Conservation (phyloP, 2,113 vertebrate species). For the Eclectus roratus region DNA sequence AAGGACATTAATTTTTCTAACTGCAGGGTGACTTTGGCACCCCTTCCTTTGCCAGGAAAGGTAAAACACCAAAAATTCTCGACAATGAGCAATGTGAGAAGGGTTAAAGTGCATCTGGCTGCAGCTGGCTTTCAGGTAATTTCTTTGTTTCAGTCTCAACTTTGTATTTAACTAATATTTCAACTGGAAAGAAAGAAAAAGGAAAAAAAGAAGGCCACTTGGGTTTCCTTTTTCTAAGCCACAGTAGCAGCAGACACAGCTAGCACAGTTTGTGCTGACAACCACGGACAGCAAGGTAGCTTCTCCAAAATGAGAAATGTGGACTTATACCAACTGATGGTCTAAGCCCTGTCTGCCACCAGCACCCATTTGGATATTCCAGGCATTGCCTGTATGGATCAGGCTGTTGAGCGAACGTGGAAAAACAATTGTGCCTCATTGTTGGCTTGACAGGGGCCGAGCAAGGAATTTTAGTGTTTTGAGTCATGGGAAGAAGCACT, state of each 20-base stretch:
- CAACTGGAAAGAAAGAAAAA: neutral
- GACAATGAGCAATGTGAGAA: neutral
- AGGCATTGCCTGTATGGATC: neutral
- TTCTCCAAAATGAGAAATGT: neutral
- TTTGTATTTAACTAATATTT: neutral
- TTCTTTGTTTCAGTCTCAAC: neutral
- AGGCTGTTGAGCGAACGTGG: neutral
- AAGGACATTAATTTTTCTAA: neutral
- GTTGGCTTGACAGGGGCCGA: neutral
- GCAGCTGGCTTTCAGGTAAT: neutral
- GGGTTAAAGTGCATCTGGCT: neutral
- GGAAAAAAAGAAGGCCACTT: no score
- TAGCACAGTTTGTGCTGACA: neutral
- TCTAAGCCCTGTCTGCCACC: neutral
- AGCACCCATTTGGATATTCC: neutral
- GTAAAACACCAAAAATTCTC: neutral
- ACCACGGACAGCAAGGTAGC: no score
- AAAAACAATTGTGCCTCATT: neutral
- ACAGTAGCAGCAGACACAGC: no score
- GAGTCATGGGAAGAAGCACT: neutral
- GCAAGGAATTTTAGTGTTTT: neutral
- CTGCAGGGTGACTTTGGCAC: neutral
- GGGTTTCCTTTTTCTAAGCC: neutral
- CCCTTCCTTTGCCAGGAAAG: neutral
- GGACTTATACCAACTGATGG: neutral